A percentile compares a stretch with the other conserved stretches of the same genome.
These are phyloP conservation scores for Drosophila virilis DNA, from an alignment of 1,140 invertebrate species.

Conservation along the genomic window DNA sequence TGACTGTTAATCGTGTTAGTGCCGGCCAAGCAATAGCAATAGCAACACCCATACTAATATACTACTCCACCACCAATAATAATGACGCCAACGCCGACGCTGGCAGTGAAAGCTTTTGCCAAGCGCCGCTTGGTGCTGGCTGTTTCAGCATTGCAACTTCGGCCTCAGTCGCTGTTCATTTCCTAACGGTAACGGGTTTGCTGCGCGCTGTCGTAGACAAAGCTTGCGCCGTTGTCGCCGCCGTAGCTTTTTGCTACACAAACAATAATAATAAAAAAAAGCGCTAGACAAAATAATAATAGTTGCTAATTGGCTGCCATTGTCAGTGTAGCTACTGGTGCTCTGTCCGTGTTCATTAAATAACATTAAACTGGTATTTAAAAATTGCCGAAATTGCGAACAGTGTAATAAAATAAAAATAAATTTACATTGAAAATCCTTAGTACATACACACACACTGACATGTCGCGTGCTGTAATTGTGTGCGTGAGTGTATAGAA, in stretches of 20 bases:
- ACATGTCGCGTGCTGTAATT: conserved; percentile 37
- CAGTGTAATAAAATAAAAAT: conserved; percentile 73
- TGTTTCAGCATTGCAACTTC: conserved; percentile 29
- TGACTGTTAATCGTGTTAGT: conserved; percentile 22
- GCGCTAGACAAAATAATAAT: conserved; percentile 68
- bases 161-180: conserved; percentile 49
- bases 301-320: conserved; percentile 55
- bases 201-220: conserved; percentile 28
- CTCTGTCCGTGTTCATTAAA: conserved; percentile 21
- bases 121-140: conserved; percentile 36
- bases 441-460: conserved; percentile 46
- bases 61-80: conserved; percentile 19
- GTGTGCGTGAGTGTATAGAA: conserved; percentile 57
- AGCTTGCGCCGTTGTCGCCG: conserved; percentile 38
- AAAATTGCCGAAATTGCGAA: conserved; percentile 20
- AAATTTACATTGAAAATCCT: conserved; percentile 75
- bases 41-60: conserved; percentile 16
- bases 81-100: conserved; percentile 17
- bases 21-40: conserved; percentile 39
- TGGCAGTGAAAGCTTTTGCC: conserved; percentile 38
- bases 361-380: conserved; percentile 19
- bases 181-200: conserved; percentile 56
- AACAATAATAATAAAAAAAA: conserved; percentile 80
- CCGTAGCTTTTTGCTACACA: conserved; percentile 53
- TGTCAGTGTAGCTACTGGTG: conserved; percentile 26